Evolutionary conservation across 2,888 invertebrate genomes (phyloP).

Genomic region (Eupeodes latifasciatus): DNA sequence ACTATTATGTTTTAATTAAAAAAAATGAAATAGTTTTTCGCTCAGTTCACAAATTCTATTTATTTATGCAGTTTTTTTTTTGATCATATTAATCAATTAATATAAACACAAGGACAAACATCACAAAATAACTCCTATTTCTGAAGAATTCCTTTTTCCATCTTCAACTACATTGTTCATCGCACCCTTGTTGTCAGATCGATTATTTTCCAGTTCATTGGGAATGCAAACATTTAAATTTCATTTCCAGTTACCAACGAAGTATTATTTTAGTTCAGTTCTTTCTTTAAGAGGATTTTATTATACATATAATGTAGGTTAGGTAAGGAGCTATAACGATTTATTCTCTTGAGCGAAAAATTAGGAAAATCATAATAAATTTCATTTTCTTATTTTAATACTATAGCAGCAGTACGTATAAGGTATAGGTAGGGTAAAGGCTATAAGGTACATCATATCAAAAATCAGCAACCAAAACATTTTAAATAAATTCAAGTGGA

Average conservation of each 20-base stretch:
- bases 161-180: slow-evolving; percentile 12
- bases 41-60: slow-evolving; percentile 14
- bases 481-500: slow-evolving; percentile 69
- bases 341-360: slow-evolving; percentile 62
- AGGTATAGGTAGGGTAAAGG: not conserved
- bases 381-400: slow-evolving; percentile 63
- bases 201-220: slow-evolving; percentile 65
- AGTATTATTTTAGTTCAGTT: slow-evolving; percentile 19
- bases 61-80: not conserved
- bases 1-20: no score
- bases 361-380: slow-evolving; percentile 72
- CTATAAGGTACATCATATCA: slow-evolving; percentile 34
- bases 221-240: slow-evolving; percentile 66
- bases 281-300: slow-evolving; percentile 5
- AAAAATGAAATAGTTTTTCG: not conserved
- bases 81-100: no score
- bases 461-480: slow-evolving; percentile 44
- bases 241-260: not conserved
- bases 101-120: no score
- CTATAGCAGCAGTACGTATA: slow-evolving; percentile 37
- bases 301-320: no score
- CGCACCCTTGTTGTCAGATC: slow-evolving; percentile 59
- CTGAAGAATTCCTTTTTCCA: not conserved
- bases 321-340: slow-evolving; percentile 8
- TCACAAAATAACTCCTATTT: not conserved